Conservation (phyloP, 2,797 vertebrate genomes). For the Vespertilio murinus region DNA sequence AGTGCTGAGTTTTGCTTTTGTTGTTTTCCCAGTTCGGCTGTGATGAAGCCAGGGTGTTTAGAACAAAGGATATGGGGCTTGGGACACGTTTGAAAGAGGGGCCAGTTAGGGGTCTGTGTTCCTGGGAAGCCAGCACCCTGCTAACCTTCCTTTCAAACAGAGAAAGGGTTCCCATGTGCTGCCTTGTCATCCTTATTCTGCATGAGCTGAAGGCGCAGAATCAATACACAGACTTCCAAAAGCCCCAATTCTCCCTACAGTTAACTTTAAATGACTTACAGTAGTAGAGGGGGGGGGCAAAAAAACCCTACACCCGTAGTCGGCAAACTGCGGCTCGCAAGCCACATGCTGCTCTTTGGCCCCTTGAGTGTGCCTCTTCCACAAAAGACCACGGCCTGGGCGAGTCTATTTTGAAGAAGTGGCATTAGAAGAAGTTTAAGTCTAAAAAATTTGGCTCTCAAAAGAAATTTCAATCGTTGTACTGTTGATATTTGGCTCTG, state of each 20-base stretch:
- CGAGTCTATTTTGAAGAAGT: too few species aligned
- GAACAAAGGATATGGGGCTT: slow-evolving; percentile 5
- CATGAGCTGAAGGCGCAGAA: background rate
- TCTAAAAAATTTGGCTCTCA: too few species aligned
- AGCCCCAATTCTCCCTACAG: background rate
- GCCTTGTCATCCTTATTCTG: background rate
- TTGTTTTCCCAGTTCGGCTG: background rate
- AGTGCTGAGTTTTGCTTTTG: background rate
- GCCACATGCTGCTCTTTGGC: too few species aligned
- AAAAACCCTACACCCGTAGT: too few species aligned
- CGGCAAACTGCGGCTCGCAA: too few species aligned
- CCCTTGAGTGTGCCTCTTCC: too few species aligned
- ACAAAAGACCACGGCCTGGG: too few species aligned
- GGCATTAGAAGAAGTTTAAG: too few species aligned
- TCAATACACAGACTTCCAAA: background rate
- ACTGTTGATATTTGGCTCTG: too few species aligned
- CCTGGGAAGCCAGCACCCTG: background rate
- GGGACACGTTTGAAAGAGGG: background rate
- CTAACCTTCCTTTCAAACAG: background rate
- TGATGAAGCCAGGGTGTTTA: background rate
- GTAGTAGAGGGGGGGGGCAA: background rate
- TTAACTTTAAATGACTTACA: background rate
- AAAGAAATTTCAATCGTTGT: too few species aligned
- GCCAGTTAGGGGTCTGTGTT: background rate
- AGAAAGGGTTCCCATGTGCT: background rate